Evolutionary conservation across 1,140 invertebrate genomes (phyloP).

Genomic region (Sinonovacula constricta): DNA sequence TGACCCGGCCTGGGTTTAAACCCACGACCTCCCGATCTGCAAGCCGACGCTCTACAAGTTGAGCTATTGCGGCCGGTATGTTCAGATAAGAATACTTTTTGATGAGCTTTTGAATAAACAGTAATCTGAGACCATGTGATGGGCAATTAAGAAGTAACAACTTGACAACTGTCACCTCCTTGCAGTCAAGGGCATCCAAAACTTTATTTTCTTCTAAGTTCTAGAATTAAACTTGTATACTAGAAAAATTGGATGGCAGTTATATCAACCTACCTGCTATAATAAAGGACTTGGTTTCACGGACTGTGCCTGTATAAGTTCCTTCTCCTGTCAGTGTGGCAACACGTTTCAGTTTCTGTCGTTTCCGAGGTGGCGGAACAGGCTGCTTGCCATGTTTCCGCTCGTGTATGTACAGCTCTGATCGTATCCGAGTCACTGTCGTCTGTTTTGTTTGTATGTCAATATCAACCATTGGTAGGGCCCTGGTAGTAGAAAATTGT

Average conservation of each 20-base stretch:
- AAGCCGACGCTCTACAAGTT: too few relatives aligned
- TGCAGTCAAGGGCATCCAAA: too few relatives aligned
- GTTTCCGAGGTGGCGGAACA: slow-evolving; percentile 52
- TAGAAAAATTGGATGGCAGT: neutral
- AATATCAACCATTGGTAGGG: slow-evolving; percentile 65
- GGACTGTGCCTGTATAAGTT: neutral
- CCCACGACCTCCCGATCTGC: too few relatives aligned
- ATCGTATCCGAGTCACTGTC: slow-evolving; percentile 55
- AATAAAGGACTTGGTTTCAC: slow-evolving; percentile 35
- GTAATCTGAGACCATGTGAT: too few relatives aligned
- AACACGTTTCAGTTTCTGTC: slow-evolving; percentile 58
- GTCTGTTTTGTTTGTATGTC: slow-evolving; percentile 64
- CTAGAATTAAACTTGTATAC: neutral
- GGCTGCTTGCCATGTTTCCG: slow-evolving; percentile 57
- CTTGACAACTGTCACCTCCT: too few relatives aligned
- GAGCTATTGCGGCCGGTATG: too few relatives aligned
- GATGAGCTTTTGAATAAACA: too few relatives aligned
- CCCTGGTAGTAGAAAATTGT: slow-evolving; percentile 53
- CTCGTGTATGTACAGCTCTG: slow-evolving; percentile 72
- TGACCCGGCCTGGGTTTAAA: too few relatives aligned
- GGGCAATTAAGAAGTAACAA: too few relatives aligned
- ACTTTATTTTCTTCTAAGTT: neutral
- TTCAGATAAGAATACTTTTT: too few relatives aligned
- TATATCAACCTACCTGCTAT: slow-evolving; percentile 32
- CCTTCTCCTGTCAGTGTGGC: slow-evolving; percentile 14